Base-by-base conservation (phyloP, 1,140 invertebrate genomes). In the Lineus longissimus region DNA sequence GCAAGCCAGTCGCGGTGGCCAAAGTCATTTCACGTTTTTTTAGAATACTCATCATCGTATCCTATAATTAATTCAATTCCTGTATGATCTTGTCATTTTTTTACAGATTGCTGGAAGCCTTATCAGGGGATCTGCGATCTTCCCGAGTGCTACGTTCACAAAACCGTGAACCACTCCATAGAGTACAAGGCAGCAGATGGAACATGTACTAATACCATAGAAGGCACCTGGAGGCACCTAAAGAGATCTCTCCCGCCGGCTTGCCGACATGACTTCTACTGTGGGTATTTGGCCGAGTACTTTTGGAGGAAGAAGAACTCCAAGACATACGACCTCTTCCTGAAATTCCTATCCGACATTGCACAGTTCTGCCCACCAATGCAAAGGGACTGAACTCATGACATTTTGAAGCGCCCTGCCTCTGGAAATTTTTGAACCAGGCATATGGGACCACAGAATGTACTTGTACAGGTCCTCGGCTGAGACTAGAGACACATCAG, bases 61-160 rank as follows among this genome's bases (percentile, higher is more conserved):
- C 6, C 15, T 15, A 36, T 36, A 15, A 7, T 15, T 7, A 36
- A 4, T 4, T 4, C 33, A 36, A 7, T 36, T 36, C 4, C 33
- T 7, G 33, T 15, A 7, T 4, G 33, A 15, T 36, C 4, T 7
- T 36, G 4, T 36, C n/a, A n/a, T 4, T 36, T 36, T 17, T 59
- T 66, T 9, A 61, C 58, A 11, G 66, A 65, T 61, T 63, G 63
- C n/a, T 68, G 66, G 69, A 45, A 47, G 2, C 17, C 66, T 0
- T 65, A 68, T 43, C 57, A 43, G 1, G 23, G 19, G 22, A 17
- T 68, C 17, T 2, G 7, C 11, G 30, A 68, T n/a, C 33, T 36
- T 36, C 33, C 33, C 4, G 19, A 65, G 22, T 61, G 61, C 7
- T 51, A 23, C n/a, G 47, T 4, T 9, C 61, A 66, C 51, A 25